Evolutionary conservation across 2,797 vertebrate species (phyloP), one percentile per base, ranked within the genome.

Genomic region (Chromis chromis): DNA sequence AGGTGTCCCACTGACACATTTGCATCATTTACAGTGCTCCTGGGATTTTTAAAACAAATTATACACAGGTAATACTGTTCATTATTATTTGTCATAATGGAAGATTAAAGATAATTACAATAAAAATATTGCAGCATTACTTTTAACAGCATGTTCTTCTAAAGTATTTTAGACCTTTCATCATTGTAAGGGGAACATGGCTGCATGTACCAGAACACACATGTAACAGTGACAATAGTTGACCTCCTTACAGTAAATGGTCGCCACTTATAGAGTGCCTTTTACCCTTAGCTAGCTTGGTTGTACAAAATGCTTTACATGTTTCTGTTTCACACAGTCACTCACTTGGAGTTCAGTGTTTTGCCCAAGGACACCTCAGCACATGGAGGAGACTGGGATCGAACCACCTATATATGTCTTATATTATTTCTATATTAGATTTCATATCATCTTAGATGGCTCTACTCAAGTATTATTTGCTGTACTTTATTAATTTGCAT

Each of bases 1-100:
- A 40, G 28, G 50, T 81, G 53, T 56, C 68, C 72, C 70, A 60
- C 61, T 57, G 7, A 84, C 59, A 82, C 31, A 54, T 33, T 31
- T 31, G 36, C 17, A 0, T n/a, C 24, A 24, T 24, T 63, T 22
- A 50, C 33, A 3, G 14, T 17, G 24, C 13, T 49, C 0, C 7
- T 17, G 14, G 16, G 50, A 57, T 62, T 66, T n/a, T 60, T 14
- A 39, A 28, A 17, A 24, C 19, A 16, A 63, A 48, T 59, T 42
- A 7, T 9, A 55, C 22, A 14, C 24, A 24, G 3, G 8, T 12
- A 17, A 42, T 4, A 42, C 4, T 17, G 16, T 42, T 42, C 0
- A 52, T 52, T 22, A 5, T 25, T 25, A 14, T 50, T 22, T 22
- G n/a, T 50, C 2, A 4, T 10, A 22, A 49, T n/a, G n/a, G n/a